Conservation (phyloP, 2,797 vertebrate genomes). For the Diglossa cyanea region DNA sequence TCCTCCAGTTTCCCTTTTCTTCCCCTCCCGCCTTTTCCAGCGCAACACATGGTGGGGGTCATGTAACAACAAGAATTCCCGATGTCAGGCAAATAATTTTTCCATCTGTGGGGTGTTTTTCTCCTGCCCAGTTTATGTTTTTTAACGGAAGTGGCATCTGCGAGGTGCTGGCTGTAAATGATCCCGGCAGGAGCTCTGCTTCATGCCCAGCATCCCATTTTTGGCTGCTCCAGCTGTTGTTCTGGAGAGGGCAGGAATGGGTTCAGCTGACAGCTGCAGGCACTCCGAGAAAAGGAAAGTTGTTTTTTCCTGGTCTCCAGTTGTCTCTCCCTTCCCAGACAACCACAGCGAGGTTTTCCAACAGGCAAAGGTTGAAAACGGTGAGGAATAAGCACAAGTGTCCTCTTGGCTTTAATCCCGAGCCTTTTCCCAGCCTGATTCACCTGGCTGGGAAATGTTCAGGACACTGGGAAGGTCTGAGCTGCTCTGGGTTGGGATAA, state of each 20-base stretch:
- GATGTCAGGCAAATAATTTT: constrained; percentile 68
- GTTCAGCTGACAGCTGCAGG: constrained; percentile 70
- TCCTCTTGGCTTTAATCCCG: background rate
- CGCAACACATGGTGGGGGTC: constrained; percentile 51
- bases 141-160: constrained; percentile 72
- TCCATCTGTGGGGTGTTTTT: constrained; percentile 57
- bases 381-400: background rate
- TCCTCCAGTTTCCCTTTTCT: constrained; percentile 25
- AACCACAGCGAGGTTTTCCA: background rate
- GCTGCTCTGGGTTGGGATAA: background rate
- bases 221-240: constrained; percentile 85
- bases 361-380: background rate
- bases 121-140: constrained; percentile 3
- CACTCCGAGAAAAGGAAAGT: background rate
- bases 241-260: constrained; percentile 71
- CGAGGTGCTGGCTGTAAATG: constrained; percentile 60
- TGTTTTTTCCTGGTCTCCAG: constrained; percentile 24
- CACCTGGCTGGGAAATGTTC: rapidly evolving
- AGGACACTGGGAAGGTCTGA: rapidly evolving
- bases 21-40: constrained; percentile 2
- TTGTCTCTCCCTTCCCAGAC: constrained; percentile 19
- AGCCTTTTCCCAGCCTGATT: background rate
- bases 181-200: constrained; percentile 41
- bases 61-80: constrained; percentile 71
- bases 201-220: constrained; percentile 46